A percentile compares a stretch with the other conserved stretches of the same genome.
phyloP scores from a whole-genome alignment of 2,113 vertebrate species.

The Ailurus styani region DNA sequence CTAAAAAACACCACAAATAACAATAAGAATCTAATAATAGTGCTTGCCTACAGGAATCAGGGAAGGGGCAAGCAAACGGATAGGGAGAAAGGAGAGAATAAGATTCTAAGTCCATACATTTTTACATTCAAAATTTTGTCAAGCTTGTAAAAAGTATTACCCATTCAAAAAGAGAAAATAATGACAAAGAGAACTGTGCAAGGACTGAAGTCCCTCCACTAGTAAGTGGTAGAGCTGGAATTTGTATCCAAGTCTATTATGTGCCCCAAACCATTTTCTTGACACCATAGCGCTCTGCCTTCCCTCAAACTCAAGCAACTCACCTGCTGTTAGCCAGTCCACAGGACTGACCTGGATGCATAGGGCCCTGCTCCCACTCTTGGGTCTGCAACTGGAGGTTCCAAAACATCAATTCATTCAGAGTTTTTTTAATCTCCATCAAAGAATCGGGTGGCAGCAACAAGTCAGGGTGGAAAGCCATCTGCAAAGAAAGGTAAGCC shows the following conservation, averaged over 20 bases:
- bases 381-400: neutral
- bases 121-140: neutral
- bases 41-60: neutral
- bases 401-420: neutral
- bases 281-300: neutral
- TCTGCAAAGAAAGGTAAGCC: neutral
- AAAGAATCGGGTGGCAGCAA: neutral
- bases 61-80: neutral
- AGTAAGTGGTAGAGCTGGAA: neutral
- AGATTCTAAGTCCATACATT: neutral
- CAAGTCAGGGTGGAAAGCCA: neutral
- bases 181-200: neutral
- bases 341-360: neutral
- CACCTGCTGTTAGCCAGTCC: neutral
- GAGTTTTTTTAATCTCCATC: neutral
- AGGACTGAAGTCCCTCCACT: neutral
- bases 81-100: neutral
- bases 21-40: neutral
- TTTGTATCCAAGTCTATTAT: neutral
- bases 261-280: neutral
- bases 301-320: neutral
- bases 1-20: neutral
- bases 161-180: neutral
- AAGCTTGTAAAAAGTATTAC: neutral
- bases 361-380: neutral